phyloP scores from a whole-genome alignment of 1,140 invertebrate species.

The Trichonephila inaurata region DNA sequence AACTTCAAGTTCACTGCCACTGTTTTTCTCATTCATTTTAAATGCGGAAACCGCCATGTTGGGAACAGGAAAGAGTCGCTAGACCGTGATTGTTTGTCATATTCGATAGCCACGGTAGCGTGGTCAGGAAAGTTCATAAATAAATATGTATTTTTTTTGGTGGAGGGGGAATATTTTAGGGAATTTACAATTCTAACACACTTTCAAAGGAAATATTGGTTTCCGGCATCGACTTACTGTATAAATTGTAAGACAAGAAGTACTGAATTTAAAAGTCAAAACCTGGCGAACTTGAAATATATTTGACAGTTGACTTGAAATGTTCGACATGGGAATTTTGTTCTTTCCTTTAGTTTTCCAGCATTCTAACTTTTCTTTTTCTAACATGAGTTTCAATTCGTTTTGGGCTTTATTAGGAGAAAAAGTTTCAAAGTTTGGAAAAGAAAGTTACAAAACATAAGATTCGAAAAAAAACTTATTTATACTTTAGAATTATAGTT shows the following conservation, averaged over 20 bases:
- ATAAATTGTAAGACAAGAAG: background rate
- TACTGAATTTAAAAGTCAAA: background rate
- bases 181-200: conserved; percentile 17
- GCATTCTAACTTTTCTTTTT: background rate
- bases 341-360: background rate
- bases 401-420: too few relatives aligned
- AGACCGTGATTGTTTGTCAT: background rate
- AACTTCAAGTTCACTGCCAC: conserved; percentile 11
- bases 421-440: too few relatives aligned
- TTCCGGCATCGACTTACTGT: background rate
- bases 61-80: background rate
- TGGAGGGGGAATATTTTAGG: background rate
- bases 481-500: too few relatives aligned
- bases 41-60: background rate
- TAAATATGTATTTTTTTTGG: conserved; percentile 15
- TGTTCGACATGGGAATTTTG: background rate
- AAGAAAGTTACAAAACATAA: too few relatives aligned
- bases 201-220: conserved; percentile 4
- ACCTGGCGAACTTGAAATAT: background rate
- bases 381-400: too few relatives aligned
- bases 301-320: background rate
- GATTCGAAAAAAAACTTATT: too few relatives aligned
- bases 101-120: background rate
- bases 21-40: background rate
- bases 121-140: conserved; percentile 19